Evolutionary conservation across 2,113 vertebrate species (phyloP).

Genomic region (Notothenia coriiceps): DNA sequence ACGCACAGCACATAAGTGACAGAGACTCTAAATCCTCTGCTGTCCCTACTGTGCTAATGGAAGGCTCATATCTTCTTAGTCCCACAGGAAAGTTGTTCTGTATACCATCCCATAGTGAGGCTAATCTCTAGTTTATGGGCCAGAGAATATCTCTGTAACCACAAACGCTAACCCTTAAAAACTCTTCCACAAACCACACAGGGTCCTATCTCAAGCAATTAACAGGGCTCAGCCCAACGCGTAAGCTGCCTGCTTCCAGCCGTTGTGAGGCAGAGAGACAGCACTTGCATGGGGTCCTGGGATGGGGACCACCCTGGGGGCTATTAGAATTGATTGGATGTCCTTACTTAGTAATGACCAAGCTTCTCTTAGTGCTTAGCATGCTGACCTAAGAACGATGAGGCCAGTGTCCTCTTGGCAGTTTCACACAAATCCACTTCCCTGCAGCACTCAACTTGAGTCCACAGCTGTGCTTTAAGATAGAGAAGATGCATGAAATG

Average conservation of each 20-base stretch:
- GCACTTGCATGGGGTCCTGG: constrained; percentile 50
- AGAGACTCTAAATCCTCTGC: constrained; percentile 40
- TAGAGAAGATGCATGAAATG: constrained; percentile 59
- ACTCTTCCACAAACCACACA: constrained; percentile 58
- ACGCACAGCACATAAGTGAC: neutral
- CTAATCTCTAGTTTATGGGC: constrained; percentile 71
- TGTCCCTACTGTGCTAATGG: constrained; percentile 58
- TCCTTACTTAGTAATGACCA: constrained; percentile 76
- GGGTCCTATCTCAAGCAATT: constrained; percentile 78
- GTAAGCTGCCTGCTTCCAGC: constrained; percentile 60
- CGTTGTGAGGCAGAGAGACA: constrained; percentile 31
- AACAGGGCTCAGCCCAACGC: constrained; percentile 62
- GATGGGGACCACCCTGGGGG: constrained; percentile 62
- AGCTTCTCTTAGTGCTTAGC: constrained; percentile 62
- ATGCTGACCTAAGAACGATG: constrained; percentile 76
- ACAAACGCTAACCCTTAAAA: constrained; percentile 65
- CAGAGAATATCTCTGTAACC: constrained; percentile 65
- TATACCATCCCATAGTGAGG: constrained; percentile 68
- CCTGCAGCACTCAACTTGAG: constrained; percentile 46
- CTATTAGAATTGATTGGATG: constrained; percentile 75
- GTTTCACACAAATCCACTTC: constrained; percentile 74
- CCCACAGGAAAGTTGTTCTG: constrained; percentile 65
- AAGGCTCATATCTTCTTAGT: constrained; percentile 59
- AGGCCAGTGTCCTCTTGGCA: constrained; percentile 72
- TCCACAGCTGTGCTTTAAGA: constrained; percentile 13